Percentiles rank a stretch among this genome's conserved stretches.
These are phyloP conservation scores for Gallinago nigripennis DNA, from an alignment of 2,797 vertebrate species.

Conservation along the genomic window DNA sequence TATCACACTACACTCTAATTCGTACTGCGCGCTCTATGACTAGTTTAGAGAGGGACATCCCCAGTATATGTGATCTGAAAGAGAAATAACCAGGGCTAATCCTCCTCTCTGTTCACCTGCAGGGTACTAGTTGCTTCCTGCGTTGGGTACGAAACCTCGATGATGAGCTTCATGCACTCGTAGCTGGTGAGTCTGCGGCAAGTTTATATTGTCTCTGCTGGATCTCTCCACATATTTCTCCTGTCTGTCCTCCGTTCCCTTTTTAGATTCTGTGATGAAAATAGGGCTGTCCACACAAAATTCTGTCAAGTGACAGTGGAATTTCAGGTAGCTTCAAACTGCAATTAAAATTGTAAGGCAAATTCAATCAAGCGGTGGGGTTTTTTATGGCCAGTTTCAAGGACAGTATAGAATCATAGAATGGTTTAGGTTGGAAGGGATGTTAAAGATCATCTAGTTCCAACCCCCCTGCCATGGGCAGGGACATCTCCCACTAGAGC, in stretches of 20 bases:
- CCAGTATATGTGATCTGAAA: not conserved
- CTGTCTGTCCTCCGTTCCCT: not conserved
- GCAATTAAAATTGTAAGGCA: not conserved
- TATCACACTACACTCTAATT: not conserved
- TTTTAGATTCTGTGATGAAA: not conserved
- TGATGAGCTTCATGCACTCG: constrained; percentile 94
- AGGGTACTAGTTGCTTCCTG: constrained; percentile 96
- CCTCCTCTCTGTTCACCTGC: constrained; percentile 6
- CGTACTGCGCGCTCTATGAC: not conserved
- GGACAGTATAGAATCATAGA: too few relatives aligned
- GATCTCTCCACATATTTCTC: not conserved
- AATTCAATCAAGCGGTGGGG: not conserved
- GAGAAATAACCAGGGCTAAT: not conserved
- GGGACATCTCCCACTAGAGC: too few relatives aligned
- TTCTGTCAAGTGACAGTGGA: not conserved
- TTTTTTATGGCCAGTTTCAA: not conserved
- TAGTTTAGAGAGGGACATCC: not conserved
- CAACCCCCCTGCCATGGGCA: too few relatives aligned
- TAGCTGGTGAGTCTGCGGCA: constrained; percentile 84
- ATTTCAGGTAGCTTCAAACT: not conserved
- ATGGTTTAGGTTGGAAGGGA: too few relatives aligned
- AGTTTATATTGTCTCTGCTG: not conserved
- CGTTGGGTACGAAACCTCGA: constrained; percentile 97
- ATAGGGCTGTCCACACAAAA: not conserved
- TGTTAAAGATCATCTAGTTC: too few relatives aligned